phyloP scores from a whole-genome alignment of 2,113 vertebrate species.

The Catharus fuscescens region DNA sequence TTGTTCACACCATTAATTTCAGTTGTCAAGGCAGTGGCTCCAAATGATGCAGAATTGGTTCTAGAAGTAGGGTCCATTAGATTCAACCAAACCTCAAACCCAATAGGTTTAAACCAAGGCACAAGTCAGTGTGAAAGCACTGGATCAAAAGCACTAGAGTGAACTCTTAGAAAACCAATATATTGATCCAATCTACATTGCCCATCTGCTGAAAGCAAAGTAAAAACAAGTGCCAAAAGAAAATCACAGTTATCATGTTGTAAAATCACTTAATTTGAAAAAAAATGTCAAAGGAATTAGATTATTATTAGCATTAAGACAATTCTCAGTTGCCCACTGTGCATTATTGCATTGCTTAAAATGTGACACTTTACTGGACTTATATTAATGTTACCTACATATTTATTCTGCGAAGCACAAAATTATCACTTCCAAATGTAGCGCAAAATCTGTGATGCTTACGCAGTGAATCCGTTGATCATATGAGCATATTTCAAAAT shows the following conservation, averaged over 20 bases:
- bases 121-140: background rate
- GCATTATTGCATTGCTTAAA: slow-evolving; percentile 40
- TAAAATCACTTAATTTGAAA: background rate
- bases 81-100: background rate
- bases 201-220: background rate
- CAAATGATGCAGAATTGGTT: background rate
- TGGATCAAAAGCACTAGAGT: background rate
- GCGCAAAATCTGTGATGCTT: slow-evolving; percentile 76
- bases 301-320: background rate
- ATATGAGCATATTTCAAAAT: slow-evolving; percentile 95
- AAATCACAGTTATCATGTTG: background rate
- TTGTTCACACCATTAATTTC: background rate
- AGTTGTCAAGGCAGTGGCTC: background rate
- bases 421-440: slow-evolving; percentile 70
- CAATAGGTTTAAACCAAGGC: background rate
- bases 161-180: background rate
- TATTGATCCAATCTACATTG: background rate
- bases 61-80: background rate
- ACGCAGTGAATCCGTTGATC: slow-evolving; percentile 98
- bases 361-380: slow-evolving; percentile 59
- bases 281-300: background rate
- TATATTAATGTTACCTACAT: slow-evolving; percentile 72
- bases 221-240: background rate
- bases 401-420: slow-evolving; percentile 69
- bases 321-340: background rate